phyloP scores from a whole-genome alignment of 2,888 invertebrate species.

The Luperina testacea region DNA sequence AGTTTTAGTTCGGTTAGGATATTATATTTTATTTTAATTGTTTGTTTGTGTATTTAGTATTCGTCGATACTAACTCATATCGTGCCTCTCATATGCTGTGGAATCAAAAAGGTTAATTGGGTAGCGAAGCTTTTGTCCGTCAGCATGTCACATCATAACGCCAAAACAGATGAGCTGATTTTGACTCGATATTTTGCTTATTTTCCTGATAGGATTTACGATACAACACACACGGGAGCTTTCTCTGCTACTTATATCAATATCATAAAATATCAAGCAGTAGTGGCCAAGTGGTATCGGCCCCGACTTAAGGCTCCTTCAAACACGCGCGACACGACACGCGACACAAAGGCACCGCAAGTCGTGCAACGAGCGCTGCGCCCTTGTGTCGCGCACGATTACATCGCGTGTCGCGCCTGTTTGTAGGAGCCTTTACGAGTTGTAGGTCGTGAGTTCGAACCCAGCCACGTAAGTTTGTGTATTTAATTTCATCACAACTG shows the following conservation, averaged over 20 bases:
- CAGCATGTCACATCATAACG: not conserved
- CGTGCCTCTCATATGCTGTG: not conserved
- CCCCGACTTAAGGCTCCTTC: no score
- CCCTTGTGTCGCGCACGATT: no score
- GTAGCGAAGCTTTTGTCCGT: not conserved
- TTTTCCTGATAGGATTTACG: not conserved
- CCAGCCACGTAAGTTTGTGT: not conserved
- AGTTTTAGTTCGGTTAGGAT: no score
- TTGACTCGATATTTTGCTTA: not conserved
- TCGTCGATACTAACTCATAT: no score
- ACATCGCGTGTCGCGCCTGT: no score
- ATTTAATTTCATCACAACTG: not conserved
- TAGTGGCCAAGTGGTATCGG: no score
- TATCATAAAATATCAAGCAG: not conserved
- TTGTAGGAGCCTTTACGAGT: no score
- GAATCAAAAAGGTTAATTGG: not conserved
- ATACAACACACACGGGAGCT: not conserved
- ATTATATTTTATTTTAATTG: no score
- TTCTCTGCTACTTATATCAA: not conserved
- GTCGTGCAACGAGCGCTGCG: no score
- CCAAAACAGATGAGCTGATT: not conserved
- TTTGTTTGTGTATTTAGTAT: no score
- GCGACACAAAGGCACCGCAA: no score
- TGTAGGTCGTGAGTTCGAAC: not conserved
- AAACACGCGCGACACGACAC: no score